Evolutionary conservation across 2,888 invertebrate species (phyloP), one percentile per base, ranked within the genome.

Genomic region (Anoncus sp.): DNA sequence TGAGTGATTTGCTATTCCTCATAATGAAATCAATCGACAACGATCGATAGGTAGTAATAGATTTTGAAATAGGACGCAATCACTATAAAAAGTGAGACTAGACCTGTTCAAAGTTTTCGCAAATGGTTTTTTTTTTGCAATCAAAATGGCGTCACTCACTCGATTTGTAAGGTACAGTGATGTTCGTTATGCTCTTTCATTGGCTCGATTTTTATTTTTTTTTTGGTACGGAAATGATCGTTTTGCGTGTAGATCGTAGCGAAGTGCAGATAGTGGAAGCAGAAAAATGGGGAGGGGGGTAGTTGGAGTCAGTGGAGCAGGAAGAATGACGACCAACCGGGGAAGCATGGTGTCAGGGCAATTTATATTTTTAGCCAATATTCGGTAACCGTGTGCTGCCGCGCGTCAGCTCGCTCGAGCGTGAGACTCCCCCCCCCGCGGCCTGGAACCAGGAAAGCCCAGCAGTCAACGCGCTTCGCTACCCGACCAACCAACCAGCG

Each of bases 351-450:
- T 79, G 81, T 80, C 77, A 76, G 82, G 82, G 81, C 85, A 87
- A 89, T 90, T 89, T 88, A 85, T 87, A 89, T 88, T 90, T 90
- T 87, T 85, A 83, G 84, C 84, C 86, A 87, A 87, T 89, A 88
- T 87, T 87, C 85, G 83, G 77, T 67, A 77, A 72, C 65, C 63
- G 47, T 71, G 72, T 51, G 22, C 35, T 31, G 22, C 49, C 51
- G 62, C 55, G 43, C 82, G 80, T 77, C 77, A 74, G 81, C 60
- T 81, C 82, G 77, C 24, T 79, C 78, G 73, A 82, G 81, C 83
- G 81, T 81, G 77, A 76, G 57, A 57, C 22, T 31, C 82, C 66
- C 77, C 55, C 57, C 59, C 71, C 40, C 45, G 14, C 59, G 38
- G 59, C 5, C 20, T 24, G n/a, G 16, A 16, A 12, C 45, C 65